These are phyloP conservation scores for Dermochelys coriacea DNA, from an alignment of 2,797 vertebrate genomes.

Conservation along the genomic window DNA sequence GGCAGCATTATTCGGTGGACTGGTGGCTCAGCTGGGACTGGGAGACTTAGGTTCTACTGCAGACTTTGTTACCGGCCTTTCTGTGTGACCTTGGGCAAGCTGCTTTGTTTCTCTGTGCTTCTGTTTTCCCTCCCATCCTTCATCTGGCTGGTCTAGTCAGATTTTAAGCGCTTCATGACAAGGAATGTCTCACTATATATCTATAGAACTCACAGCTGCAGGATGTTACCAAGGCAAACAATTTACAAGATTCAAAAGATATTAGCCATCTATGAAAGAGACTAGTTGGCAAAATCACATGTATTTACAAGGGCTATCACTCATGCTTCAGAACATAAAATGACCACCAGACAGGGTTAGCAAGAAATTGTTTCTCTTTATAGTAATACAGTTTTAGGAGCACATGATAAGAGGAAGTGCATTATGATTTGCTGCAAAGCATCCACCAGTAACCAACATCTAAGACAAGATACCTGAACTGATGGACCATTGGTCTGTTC, in stretches of 20 bases:
- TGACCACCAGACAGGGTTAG: neutral
- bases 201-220: neutral
- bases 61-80: too few species aligned
- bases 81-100: too few species aligned
- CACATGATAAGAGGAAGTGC: fast-evolving
- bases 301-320: neutral
- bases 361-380: neutral
- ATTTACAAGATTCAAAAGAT: neutral
- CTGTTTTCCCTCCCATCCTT: too few species aligned
- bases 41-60: too few species aligned
- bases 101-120: too few species aligned
- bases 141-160: too few species aligned
- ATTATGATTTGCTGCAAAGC: neutral
- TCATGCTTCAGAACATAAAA: neutral
- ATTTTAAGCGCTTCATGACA: too few species aligned
- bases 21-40: too few species aligned
- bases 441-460: fast-evolving
- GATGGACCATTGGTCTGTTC: neutral
- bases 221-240: neutral
- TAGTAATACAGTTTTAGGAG: neutral
- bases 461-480: neutral
- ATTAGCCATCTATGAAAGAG: neutral
- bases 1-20: too few species aligned
- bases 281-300: neutral
- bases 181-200: too few species aligned